Evolutionary conservation across 2,113 vertebrate species (phyloP), one percentile per base, ranked within the genome.

Genomic region (Egretta garzetta): DNA sequence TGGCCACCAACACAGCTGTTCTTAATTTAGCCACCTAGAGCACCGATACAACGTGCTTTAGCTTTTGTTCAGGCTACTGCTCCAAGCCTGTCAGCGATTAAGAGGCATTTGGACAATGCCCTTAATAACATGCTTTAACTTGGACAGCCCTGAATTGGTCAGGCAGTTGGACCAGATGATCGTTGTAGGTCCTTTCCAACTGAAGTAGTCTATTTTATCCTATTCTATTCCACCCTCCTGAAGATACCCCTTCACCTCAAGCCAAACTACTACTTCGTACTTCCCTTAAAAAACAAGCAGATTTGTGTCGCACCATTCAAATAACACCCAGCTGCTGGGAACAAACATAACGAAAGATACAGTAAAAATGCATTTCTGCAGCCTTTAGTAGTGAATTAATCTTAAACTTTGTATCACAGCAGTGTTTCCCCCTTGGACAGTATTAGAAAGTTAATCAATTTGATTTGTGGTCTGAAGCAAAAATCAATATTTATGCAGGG

Each of bases 401-500:
- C 27, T 74, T 79, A 59, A 80, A 55, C 6, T 43, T 37, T 32
- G 12, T 73, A 37, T 91, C 59, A 73, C 56, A 93, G 56, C 18
- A 49, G 39, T 75, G 45, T 32, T 93, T 67, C 52, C 67, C 76
- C 76, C 58, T 83, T 5, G 9, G 66, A 45, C 21, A 16, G 28
- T 20, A 56, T 60, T 64, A 70, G 43, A 58, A 76, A 76, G 53
- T 45, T 66, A 62, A 93, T 83, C 37, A 66, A 45, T 52, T 53
- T 60, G 45, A 92, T 88, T 76, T 73, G 71, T 52, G 71, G 71
- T 55, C 45, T 86, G 91, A 86, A 86, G 39, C 3, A 75, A 92
- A 92, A 96, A 92, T 73, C 94, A 88, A 33, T 90, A 70, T 82
- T 76, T 88, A 80, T 86, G 49, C 28, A 28, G 60, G 53, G 56